These are phyloP conservation scores for Amblyteles armatorius DNA, from an alignment of 2,888 invertebrate species.

Conservation along the genomic window DNA sequence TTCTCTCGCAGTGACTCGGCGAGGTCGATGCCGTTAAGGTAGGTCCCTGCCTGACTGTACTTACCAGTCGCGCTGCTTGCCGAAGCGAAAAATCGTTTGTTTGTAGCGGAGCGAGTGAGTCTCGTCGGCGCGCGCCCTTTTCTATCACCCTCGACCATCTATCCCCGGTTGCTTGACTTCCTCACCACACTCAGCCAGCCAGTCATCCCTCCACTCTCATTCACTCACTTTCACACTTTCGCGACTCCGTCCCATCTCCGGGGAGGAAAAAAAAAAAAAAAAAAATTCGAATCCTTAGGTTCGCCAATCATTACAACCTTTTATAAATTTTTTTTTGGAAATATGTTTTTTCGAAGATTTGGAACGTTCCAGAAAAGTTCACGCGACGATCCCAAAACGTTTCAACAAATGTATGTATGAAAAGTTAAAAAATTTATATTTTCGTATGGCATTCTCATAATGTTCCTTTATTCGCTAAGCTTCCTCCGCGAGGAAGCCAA, in stretches of 20 bases:
- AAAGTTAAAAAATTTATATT: too few relatives aligned
- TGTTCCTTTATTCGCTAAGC: too few relatives aligned
- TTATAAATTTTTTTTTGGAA: too few relatives aligned
- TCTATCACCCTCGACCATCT: slow-evolving; percentile 67
- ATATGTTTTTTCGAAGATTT: too few relatives aligned
- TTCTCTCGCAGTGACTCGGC: not conserved
- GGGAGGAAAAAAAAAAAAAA: slow-evolving; percentile 1
- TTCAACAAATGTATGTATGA: too few relatives aligned
- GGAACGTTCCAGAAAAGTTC: too few relatives aligned
- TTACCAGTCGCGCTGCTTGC: slow-evolving; percentile 55
- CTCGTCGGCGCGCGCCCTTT: slow-evolving; percentile 65
- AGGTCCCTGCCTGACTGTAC: slow-evolving; percentile 37
- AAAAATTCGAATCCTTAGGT: slow-evolving; percentile 4
- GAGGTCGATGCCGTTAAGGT: slow-evolving; percentile 36
- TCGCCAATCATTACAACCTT: too few relatives aligned
- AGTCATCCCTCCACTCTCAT: slow-evolving; percentile 26
- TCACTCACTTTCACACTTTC: slow-evolving; percentile 61
- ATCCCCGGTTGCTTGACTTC: slow-evolving; percentile 52
- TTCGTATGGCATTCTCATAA: too few relatives aligned
- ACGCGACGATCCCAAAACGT: too few relatives aligned
- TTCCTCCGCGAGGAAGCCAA: too few relatives aligned
- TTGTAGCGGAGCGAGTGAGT: slow-evolving; percentile 53
- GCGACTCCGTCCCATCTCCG: slow-evolving; percentile 34
- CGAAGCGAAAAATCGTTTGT: slow-evolving; percentile 70
- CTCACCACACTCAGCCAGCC: slow-evolving; percentile 23